A percentile compares a stretch with the other conserved stretches of the same genome.
These are phyloP conservation scores for Pungitius pungitius DNA, from an alignment of 2,113 vertebrate genomes.

Conservation along the genomic window DNA sequence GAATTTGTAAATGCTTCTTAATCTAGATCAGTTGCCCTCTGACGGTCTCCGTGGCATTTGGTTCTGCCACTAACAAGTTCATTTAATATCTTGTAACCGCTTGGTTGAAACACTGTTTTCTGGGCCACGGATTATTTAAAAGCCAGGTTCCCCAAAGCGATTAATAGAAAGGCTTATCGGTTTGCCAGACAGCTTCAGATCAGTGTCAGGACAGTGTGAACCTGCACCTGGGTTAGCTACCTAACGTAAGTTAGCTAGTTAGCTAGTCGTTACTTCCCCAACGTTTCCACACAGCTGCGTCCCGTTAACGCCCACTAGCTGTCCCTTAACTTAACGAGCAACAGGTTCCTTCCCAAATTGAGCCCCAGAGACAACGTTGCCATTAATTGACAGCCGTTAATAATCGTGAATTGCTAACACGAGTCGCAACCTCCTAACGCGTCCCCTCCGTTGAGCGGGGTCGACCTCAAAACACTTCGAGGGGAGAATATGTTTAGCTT, in stretches of 20 bases:
- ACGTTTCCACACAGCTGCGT: neutral
- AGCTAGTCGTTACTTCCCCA: neutral
- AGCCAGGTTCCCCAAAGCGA: neutral
- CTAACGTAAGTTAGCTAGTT: no score
- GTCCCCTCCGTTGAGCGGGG: slow-evolving; percentile 14
- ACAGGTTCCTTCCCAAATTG: slow-evolving; percentile 13
- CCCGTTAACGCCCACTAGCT: slow-evolving; percentile 18
- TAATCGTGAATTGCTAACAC: fast-evolving
- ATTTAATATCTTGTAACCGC: neutral
- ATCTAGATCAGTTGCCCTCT: neutral
- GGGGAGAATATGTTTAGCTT: slow-evolving; percentile 69
- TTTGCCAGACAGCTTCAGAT: neutral
- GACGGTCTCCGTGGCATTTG: neutral
- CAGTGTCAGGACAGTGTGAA: no score
- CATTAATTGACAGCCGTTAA: neutral
- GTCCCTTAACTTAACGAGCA: neutral
- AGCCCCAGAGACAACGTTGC: no score
- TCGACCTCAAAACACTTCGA: slow-evolving; percentile 8
- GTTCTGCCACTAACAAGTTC: neutral
- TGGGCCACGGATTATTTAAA: neutral
- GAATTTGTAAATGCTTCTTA: neutral
- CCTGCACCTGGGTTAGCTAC: neutral
- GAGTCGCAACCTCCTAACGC: neutral
- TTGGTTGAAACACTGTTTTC: neutral
- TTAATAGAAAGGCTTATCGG: neutral